phyloP scores from a whole-genome alignment of 2,113 vertebrate species.

The Diphyllodes magnificus region DNA sequence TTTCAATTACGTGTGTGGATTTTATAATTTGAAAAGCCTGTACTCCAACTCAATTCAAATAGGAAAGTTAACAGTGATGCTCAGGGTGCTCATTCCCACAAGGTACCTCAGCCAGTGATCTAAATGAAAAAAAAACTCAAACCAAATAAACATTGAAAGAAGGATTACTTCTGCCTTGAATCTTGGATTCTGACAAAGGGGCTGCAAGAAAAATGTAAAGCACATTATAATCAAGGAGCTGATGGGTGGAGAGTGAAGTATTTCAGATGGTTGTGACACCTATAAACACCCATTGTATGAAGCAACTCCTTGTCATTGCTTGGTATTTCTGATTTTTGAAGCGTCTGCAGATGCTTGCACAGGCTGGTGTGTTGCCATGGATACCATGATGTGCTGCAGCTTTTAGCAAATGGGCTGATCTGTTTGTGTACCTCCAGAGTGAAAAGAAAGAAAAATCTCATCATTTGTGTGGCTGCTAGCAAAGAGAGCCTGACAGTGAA shows the following conservation, averaged over 20 bases:
- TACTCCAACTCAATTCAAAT: neutral
- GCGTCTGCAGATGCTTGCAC: conserved; percentile 40
- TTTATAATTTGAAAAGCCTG: neutral
- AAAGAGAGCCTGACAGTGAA: neutral
- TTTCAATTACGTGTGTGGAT: neutral
- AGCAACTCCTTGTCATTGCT: conserved; percentile 23
- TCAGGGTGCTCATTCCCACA: neutral
- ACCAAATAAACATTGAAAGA: neutral
- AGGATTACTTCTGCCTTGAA: neutral
- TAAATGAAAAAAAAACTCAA: neutral
- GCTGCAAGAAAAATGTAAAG: neutral
- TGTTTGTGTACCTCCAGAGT: conserved; percentile 39
- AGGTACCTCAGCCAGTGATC: neutral
- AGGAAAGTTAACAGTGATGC: neutral
- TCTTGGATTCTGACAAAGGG: neutral
- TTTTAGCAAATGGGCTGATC: conserved; percentile 39
- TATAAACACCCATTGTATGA: conserved; percentile 42
- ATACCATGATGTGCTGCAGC: conserved; percentile 11
- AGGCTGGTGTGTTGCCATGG: conserved; percentile 60
- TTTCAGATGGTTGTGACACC: neutral
- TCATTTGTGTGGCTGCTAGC: neutral
- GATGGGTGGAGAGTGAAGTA: neutral
- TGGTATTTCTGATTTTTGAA: conserved; percentile 48
- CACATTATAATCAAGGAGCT: neutral
- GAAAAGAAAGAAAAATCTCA: neutral